Conservation (phyloP, 2,113 vertebrate genomes). For the Dicerorhinus sumatrensis region DNA sequence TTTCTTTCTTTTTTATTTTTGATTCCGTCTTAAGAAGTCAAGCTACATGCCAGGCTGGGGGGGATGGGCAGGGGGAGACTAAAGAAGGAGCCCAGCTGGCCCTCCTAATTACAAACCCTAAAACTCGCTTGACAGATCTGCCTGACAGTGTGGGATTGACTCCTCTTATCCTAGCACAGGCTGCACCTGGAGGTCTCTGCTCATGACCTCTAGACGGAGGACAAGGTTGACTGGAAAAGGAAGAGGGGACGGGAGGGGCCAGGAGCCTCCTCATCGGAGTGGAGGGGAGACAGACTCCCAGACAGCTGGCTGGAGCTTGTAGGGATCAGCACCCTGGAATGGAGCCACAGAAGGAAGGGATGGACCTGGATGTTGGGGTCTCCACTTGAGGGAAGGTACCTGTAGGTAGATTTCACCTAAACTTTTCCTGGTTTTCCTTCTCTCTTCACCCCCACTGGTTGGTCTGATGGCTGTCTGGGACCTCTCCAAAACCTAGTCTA, state of each 20-base stretch:
- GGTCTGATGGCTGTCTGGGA: neutral
- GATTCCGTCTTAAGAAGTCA: conserved; percentile 49
- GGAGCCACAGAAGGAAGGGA: neutral
- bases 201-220: conserved; percentile 71
- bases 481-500: neutral
- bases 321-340: neutral
- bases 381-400: neutral
- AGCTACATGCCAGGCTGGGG: neutral
- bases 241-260: neutral
- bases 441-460: neutral
- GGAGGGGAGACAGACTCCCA: neutral
- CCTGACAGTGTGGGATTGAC: neutral
- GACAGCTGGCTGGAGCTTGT: neutral
- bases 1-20: neutral
- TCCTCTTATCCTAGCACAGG: conserved; percentile 74
- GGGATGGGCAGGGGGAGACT: neutral
- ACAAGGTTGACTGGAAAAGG: conserved; percentile 51
- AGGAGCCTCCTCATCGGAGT: neutral
- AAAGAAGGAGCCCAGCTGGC: conserved; percentile 48
- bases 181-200: conserved; percentile 78
- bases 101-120: conserved; percentile 72
- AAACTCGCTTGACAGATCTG: conserved; percentile 80
- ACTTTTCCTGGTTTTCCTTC: neutral
- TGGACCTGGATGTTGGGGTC: too few species aligned
- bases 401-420: neutral